Conservation (phyloP, 2,888 invertebrate species). For the Cheilosia scutellata region DNA sequence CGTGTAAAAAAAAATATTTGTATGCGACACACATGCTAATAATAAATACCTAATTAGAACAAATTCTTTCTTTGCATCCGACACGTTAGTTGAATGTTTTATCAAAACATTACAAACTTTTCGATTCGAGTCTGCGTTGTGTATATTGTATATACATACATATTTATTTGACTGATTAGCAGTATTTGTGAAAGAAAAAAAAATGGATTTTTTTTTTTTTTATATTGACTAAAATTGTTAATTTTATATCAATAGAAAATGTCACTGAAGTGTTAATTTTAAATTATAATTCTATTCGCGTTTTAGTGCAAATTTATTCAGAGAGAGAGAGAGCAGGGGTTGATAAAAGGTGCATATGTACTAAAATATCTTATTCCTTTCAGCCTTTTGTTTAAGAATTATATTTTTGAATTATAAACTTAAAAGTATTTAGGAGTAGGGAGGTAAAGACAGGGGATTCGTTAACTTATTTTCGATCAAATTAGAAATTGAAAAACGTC, state of each 20-base stretch:
- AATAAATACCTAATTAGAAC: conserved; percentile 33
- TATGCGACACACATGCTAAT: neutral
- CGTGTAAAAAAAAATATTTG: too few relatives aligned
- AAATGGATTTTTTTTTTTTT: conserved; percentile 16
- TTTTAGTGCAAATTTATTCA: conserved; percentile 28
- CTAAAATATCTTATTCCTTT: too few relatives aligned
- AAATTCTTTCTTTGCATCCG: conserved; percentile 1
- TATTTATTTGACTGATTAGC: conserved; percentile 14
- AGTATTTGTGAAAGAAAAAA: neutral
- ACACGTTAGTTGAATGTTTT: neutral
- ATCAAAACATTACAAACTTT: conserved; percentile 14
- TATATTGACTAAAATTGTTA: conserved; percentile 36
- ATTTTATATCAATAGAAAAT: conserved; percentile 10
- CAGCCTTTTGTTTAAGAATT: too few relatives aligned
- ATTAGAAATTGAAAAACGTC: too few relatives aligned
- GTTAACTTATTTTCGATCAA: too few relatives aligned
- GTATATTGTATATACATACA: too few relatives aligned
- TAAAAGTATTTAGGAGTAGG: too few relatives aligned
- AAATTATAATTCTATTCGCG: conserved; percentile 40
- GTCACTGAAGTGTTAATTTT: conserved; percentile 42
- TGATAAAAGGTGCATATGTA: neutral
- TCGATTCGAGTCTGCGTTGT: neutral
- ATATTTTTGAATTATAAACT: too few relatives aligned
- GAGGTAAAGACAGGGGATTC: too few relatives aligned
- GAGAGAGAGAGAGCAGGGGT: neutral